A percentile compares a stretch with the other conserved stretches of the same genome.
phyloP scores from a whole-genome alignment of 23 tunicate genomes.

The Trididemnum miniatum region DNA sequence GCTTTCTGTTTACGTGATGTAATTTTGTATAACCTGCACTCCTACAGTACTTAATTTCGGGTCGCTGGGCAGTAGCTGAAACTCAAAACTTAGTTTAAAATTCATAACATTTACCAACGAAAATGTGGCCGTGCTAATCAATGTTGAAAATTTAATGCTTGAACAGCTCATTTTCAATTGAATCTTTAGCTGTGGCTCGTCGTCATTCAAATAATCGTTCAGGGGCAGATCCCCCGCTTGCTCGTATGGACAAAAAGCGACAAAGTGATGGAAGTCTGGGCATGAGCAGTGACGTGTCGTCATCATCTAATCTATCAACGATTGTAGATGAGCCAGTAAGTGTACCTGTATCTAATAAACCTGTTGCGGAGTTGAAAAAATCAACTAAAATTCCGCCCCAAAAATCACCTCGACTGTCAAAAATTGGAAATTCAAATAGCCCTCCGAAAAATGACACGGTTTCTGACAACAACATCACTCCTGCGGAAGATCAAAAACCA shows the following conservation, averaged over 20 bases:
- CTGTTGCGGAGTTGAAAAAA: not conserved
- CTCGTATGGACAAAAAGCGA: not conserved
- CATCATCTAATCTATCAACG: not conserved
- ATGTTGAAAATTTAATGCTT: no score
- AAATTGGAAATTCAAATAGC: not conserved
- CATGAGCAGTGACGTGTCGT: not conserved
- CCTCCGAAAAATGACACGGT: not conserved
- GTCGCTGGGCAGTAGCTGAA: no score
- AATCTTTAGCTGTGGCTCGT: constrained; percentile 16
- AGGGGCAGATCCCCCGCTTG: not conserved
- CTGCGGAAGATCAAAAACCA: not conserved
- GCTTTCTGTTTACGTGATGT: no score
- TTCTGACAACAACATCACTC: not conserved
- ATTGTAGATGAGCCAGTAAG: no score
- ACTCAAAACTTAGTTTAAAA: no score
- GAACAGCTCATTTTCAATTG: no score
- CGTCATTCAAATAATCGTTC: not conserved
- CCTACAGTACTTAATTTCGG: no score
- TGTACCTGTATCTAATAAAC: not conserved
- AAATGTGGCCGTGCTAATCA: no score
- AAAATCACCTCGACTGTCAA: constrained; percentile 10
- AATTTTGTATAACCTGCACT: no score
- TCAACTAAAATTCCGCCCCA: constrained; percentile 6
- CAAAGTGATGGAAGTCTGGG: not conserved
- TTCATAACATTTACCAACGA: no score